Percentiles rank a stretch among this genome's conserved stretches.
Conservation (phyloP, 1,140 invertebrate species). For the Teleogryllus occipitalis region DNA sequence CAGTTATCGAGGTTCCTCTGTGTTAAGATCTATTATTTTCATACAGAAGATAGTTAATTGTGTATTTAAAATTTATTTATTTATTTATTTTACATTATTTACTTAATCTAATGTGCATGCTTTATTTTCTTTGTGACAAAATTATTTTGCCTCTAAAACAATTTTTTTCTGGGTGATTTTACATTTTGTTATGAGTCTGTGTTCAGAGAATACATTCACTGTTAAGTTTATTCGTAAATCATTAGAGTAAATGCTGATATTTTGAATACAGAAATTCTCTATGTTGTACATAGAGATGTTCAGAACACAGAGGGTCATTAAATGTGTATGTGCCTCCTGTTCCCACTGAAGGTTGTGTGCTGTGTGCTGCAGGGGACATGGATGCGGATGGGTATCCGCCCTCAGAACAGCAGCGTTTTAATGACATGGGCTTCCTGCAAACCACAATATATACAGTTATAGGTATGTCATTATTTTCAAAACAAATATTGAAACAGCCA, state of each 20-base stretch:
- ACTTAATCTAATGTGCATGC: no score
- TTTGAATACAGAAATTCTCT: conserved; percentile 16
- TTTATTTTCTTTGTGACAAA: no score
- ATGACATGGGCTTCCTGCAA: conserved; percentile 38
- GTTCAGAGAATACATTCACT: no score
- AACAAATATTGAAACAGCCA: no score
- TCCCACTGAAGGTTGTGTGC: background rate
- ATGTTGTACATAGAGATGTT: conserved; percentile 11
- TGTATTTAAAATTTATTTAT: no score
- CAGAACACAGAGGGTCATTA: background rate
- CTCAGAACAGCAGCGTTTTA: conserved; percentile 30
- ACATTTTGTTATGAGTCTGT: no score
- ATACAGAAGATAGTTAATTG: no score
- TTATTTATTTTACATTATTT: no score
- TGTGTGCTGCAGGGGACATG: background rate
- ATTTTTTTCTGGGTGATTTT: background rate
- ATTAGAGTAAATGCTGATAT: background rate
- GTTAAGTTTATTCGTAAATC: no score
- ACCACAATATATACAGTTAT: conserved; percentile 40
- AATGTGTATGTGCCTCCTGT: background rate
- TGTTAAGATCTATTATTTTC: no score
- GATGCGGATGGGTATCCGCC: conserved; percentile 29
- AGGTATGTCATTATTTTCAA: conserved; percentile 27
- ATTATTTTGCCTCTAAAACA: no score
- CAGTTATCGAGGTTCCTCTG: no score